Evolutionary conservation across 2,113 vertebrate genomes (phyloP).

Genomic region (Tenrec ecaudatus): DNA sequence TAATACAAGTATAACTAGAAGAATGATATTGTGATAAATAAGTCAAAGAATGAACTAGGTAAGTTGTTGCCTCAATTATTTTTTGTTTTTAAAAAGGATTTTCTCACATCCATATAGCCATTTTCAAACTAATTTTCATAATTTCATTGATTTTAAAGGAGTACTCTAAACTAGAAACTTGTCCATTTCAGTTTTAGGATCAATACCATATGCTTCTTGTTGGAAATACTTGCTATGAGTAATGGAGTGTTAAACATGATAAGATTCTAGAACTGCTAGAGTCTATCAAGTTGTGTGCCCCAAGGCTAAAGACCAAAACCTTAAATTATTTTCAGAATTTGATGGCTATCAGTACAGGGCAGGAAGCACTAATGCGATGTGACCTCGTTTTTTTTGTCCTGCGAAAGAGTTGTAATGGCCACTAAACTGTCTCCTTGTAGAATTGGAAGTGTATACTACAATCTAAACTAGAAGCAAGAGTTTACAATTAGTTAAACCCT

Average conservation of each 20-base stretch:
- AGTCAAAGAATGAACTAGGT: neutral
- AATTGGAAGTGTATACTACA: neutral
- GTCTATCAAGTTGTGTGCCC: slow-evolving; percentile 50
- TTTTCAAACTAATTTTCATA: slow-evolving; percentile 54
- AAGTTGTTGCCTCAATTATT: neutral
- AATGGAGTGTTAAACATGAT: slow-evolving; percentile 49
- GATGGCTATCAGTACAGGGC: slow-evolving; percentile 7
- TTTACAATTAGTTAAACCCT: neutral
- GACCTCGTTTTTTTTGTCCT: slow-evolving; percentile 43
- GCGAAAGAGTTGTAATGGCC: slow-evolving; percentile 20
- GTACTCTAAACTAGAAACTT: slow-evolving; percentile 30
- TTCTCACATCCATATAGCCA: neutral
- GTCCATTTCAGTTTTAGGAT: slow-evolving; percentile 68
- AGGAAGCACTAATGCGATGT: slow-evolving; percentile 38
- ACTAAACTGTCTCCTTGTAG: slow-evolving; percentile 8
- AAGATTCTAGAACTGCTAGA: slow-evolving; percentile 63
- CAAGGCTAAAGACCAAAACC: slow-evolving; percentile 43
- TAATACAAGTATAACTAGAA: neutral
- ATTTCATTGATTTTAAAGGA: slow-evolving; percentile 52
- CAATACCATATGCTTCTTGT: slow-evolving; percentile 40
- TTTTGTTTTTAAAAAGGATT: neutral
- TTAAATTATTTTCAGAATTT: slow-evolving; percentile 67
- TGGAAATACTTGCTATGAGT: slow-evolving; percentile 57
- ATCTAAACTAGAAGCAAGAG: neutral
- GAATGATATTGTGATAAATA: slow-evolving; percentile 8